phyloP scores from a whole-genome alignment of 2,797 vertebrate genomes.

The Onychomys leucogaster region DNA sequence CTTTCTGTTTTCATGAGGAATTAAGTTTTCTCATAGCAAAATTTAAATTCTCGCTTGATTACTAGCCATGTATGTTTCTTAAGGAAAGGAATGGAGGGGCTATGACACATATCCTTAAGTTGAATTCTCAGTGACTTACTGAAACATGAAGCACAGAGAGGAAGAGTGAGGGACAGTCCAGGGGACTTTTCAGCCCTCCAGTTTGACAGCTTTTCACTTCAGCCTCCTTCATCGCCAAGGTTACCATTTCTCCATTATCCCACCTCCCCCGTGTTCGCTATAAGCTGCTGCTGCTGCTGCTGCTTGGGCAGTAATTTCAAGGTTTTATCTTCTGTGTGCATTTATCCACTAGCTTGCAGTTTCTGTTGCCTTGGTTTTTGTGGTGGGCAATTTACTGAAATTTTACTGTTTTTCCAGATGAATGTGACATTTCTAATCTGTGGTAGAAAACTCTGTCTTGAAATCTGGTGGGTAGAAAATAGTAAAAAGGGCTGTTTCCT shows the following conservation, averaged over 20 bases:
- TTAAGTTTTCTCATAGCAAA: neutral
- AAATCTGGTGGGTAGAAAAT: neutral
- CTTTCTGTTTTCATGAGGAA: constrained; percentile 25
- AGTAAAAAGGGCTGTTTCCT: neutral
- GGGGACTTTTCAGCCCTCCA: neutral
- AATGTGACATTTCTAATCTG: constrained; percentile 31
- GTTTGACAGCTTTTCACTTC: constrained; percentile 46
- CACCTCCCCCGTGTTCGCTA: neutral
- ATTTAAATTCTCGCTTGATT: constrained; percentile 13
- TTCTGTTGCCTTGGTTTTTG: constrained; percentile 37
- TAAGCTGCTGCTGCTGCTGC: neutral
- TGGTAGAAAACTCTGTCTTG: neutral
- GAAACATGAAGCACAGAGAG: neutral
- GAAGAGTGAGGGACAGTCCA: neutral
- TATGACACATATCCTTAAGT: neutral
- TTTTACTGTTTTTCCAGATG: constrained; percentile 25
- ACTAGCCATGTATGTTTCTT: neutral
- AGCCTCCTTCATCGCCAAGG: constrained; percentile 54
- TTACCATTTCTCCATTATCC: constrained; percentile 52
- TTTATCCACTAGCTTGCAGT: constrained; percentile 50
- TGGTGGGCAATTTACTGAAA: constrained; percentile 37
- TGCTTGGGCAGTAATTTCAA: constrained; percentile 36
- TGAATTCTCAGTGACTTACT: neutral
- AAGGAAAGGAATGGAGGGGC: neutral
- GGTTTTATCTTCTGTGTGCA: constrained; percentile 10